Evolutionary conservation across 2,797 vertebrate genomes (phyloP), one percentile per base, ranked within the genome.

Genomic region (Hemitrygon akajei): DNA sequence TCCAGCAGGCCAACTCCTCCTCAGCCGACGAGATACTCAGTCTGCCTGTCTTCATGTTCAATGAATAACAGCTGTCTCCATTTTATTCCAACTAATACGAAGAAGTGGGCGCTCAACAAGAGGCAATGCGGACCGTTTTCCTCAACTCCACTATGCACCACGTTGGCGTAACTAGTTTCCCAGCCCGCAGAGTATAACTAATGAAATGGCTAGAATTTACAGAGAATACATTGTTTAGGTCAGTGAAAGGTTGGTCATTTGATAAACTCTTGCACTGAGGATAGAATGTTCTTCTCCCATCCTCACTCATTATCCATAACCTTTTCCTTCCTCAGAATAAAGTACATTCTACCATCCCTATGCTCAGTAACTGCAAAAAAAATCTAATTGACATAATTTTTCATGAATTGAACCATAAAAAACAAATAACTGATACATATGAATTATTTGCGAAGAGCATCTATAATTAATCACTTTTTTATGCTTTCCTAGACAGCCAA

Each of bases 311-410:
- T 7, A 69, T 22, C 10, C 60, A 37, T 14, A 79, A 37, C 77
- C n/a, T 14, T 11, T 79, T 18, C n/a, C 3, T 79, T 37, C 60
- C 60, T 10, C 3, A 12, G n/a, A n/a, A 69, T 37, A 89, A 89
- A 22, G 16, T 34, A 69, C 66, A 69, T 7, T 37, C 86, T 37
- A 1, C n/a, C 1, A n/a, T 66, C 95, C 95, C 95, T 95, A 97
- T 97, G 94, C 95, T 96, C 96, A 96, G 97, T 95, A 96, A 97
- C 97, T 97, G 95, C 94, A 97, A 97, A 97, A 97, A 66, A 47
- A 47, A 47, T 96, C 97, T 98, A 98, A 98, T 98, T 98, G 98
- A 97, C 97, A 97, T 98, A 94, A 98, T 99, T 98, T 98, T 97
- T 98, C 97, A 98, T 96, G 96, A 97, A 96, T 96, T 98, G 97